Evolutionary conservation across 2,888 invertebrate species (phyloP).

Genomic region (Mimumesa dahlbomi): DNA sequence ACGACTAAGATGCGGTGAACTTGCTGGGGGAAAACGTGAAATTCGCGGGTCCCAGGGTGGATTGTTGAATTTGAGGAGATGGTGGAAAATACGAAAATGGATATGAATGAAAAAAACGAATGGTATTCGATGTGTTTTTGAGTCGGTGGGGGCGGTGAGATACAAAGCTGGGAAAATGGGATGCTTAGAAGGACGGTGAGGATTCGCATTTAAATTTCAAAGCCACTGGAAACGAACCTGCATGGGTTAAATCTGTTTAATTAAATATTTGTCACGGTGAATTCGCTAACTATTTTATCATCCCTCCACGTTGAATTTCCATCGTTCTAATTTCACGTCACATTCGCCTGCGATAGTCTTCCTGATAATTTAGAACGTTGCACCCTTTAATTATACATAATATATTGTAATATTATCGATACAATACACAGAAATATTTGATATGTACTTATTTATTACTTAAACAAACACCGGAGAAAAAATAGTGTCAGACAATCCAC

Average conservation of each 20-base stretch:
- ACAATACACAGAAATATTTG: too few relatives aligned
- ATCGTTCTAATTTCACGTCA: too few relatives aligned
- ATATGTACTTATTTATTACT: too few relatives aligned
- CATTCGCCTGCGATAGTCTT: too few relatives aligned
- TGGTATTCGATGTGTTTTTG: conserved; percentile 36
- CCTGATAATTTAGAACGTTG: too few relatives aligned
- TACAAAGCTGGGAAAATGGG: conserved; percentile 19
- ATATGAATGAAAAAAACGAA: neutral
- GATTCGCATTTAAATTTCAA: conserved; percentile 50
- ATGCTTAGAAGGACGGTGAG: conserved; percentile 7
- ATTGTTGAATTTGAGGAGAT: too few relatives aligned
- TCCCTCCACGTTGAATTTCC: too few relatives aligned
- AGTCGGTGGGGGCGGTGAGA: conserved; percentile 29
- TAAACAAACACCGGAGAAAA: too few relatives aligned
- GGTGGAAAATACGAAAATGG: conserved; percentile 4
- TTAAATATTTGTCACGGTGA: conserved; percentile 38
- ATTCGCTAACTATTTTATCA: neutral
- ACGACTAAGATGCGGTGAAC: conserved; percentile 17
- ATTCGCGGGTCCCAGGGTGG: neutral
- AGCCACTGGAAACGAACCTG: neutral
- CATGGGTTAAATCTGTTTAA: conserved; percentile 33
- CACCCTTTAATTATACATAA: too few relatives aligned
- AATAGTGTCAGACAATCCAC: too few relatives aligned
- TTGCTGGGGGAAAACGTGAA: neutral
- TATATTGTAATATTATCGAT: too few relatives aligned